Conservation (phyloP, 2,797 vertebrate genomes). For the Periophthalmus magnuspinnatus region DNA sequence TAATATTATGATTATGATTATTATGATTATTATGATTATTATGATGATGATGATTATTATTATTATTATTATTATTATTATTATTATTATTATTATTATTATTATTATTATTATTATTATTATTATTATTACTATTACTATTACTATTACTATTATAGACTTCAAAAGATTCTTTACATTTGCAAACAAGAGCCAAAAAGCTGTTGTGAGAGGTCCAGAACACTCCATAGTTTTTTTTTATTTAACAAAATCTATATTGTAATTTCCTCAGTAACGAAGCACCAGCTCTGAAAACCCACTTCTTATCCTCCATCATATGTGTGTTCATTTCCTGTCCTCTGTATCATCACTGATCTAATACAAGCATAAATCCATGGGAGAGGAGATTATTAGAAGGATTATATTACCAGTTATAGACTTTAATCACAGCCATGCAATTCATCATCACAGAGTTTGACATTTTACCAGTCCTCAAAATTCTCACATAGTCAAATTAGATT, state of each 20-base stretch:
- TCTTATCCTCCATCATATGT: slow-evolving; percentile 2
- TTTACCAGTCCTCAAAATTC: slow-evolving; percentile 24
- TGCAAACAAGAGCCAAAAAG: no score
- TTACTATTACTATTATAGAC: no score
- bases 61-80: no score
- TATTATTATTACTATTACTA: no score
- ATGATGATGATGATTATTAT: no score
- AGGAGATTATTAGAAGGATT: slow-evolving; percentile 13
- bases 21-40: no score
- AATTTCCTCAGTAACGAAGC: slow-evolving; percentile 5
- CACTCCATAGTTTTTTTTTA: neutral
- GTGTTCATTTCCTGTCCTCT: slow-evolving; percentile 10
- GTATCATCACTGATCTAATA: slow-evolving; percentile 8
- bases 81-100: no score
- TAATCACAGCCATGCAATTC: slow-evolving; percentile 29
- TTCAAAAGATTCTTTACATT: no score
- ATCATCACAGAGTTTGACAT: slow-evolving; percentile 23
- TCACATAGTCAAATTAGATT: slow-evolving; percentile 19
- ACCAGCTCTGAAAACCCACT: neutral
- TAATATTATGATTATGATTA: no score
- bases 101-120: no score
- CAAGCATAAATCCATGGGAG: neutral
- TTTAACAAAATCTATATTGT: neutral
- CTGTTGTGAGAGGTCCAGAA: neutral
- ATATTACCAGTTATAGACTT: slow-evolving; percentile 3